A percentile compares a stretch with the other conserved stretches of the same genome.
Evolutionary conservation across 2,888 invertebrate genomes (phyloP).

Genomic region (Dryadula phaetusa): DNA sequence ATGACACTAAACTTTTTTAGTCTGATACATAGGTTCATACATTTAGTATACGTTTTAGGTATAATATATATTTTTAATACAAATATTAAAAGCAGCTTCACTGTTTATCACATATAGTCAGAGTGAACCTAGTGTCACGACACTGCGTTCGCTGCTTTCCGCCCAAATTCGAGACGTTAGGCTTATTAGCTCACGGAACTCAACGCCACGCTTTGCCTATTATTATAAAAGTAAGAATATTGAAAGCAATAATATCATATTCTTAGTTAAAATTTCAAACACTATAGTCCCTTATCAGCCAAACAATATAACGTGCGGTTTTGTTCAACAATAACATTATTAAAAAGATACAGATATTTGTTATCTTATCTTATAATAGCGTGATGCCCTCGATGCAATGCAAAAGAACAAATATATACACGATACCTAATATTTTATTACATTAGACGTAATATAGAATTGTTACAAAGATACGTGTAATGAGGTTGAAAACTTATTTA

Average conservation of each 20-base stretch:
- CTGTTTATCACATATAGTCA: too few species aligned
- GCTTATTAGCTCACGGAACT: too few species aligned
- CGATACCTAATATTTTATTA: background rate
- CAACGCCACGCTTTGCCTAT: too few species aligned
- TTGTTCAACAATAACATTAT: constrained; percentile 39
- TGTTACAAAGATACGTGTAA: constrained; percentile 9
- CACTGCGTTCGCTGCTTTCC: too few species aligned
- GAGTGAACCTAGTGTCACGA: too few species aligned
- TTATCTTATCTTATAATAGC: constrained; percentile 46
- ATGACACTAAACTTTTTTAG: background rate
- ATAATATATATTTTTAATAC: background rate
- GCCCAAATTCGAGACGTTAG: too few species aligned
- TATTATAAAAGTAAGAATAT: too few species aligned
- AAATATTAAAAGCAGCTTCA: too few species aligned
- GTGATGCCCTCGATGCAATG: constrained; percentile 48
- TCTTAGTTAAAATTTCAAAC: background rate
- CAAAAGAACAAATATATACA: background rate
- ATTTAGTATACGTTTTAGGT: background rate
- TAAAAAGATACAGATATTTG: constrained; percentile 29
- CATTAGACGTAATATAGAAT: constrained; percentile 7
- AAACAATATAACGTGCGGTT: constrained; percentile 18
- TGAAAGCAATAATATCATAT: too few species aligned
- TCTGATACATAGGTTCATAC: too few species aligned
- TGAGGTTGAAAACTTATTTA: constrained; percentile 10
- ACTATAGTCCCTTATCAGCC: constrained; percentile 9